Base-by-base conservation (phyloP, 2,888 invertebrate species). In the Aporophyla nigra region DNA sequence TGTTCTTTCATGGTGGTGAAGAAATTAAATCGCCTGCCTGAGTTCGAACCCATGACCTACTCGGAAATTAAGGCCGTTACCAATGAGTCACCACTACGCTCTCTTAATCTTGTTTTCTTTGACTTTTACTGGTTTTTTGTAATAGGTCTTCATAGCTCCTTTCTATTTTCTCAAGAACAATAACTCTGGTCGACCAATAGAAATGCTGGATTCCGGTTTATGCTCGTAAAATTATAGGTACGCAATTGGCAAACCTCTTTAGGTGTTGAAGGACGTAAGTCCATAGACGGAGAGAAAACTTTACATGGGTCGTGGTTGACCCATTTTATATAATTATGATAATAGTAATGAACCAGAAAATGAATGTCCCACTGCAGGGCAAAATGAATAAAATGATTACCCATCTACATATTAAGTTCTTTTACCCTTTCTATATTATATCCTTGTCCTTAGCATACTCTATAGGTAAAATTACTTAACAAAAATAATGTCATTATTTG, bases 401-500 rank as follows among this genome's bases (percentile, higher is more conserved):
- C 19, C 33, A 14, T 27, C 19, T 65, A 65, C 16, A 21, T 0
- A 27, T 49, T 27, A 2, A 66, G 27, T 66, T 14, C 21, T 10
- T 33, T 16, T 21, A 24, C 14, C 12, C 1, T 9, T 51, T 51
- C 16, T 27, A n/a, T 59, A 53, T 27, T 53, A 5, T 40, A 16
- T 49, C 10, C 27, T 51, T 51, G 5, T 16, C 14, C 33, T 19
- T 33, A 33, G 2, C 16, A 19, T 2, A 61, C 9, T 24, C 24
- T 56, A 62, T 3, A 63, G 7, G 14, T 53, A n/a, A 73, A 78
- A 78, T 40, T 40, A 62, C 62, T 68, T 66, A 69, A 54, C 21
- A 69, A 82, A 78, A 81, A 58, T 46, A 61, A 66, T 70, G 49
- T 63, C 7, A 67, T 80, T 80, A 82, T 82, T 82, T 89, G 77